Evolutionary conservation across 2,113 vertebrate species (phyloP), one percentile per base, ranked within the genome.

Genomic region (Malurus alboscapulatus): DNA sequence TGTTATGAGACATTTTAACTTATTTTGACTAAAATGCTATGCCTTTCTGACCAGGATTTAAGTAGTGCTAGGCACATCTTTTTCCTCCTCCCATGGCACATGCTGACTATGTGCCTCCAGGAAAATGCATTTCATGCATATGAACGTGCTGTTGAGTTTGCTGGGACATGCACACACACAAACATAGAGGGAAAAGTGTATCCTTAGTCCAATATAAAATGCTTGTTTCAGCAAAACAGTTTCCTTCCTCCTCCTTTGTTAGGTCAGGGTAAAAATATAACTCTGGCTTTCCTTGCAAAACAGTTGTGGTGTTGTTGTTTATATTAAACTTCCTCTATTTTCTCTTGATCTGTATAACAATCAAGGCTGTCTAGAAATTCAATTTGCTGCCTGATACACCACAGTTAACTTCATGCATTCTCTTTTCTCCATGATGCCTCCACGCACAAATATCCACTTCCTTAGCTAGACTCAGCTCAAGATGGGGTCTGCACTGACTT

Each of bases 221-320:
- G 63, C 87, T 83, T 84, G 48, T 38, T 94, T 94, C 94, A 96
- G 96, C 94, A 91, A 55, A 95, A 92, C 51, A 67, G 83, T 88
- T 95, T 96, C 93, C 93, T 96, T 96, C 95, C 94, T 93, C 72
- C 87, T 90, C 47, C 65, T 95, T 94, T 88, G 93, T 96, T 91
- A 90, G 85, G 67, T 88, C 94, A 86, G 85, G 72, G n/a, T 80
- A 50, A 94, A 96, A 96, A 96, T 89, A 94, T 13, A 93, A 92
- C 74, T 74, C 62, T 66, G 74, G 66, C 44, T 93, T 92, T 91
- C 87, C 74, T 92, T 82, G 93, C 58, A 89, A 87, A 93, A 95
- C 65, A 87, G 36, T 38, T 89, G 74, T 81, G 62, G 9, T 90
- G 50, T 3, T 90, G 53, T 50, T 94, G 59, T 89, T 94, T 94